Conservation (phyloP, 1,140 invertebrate species). For the Drosophila tani region DNA sequence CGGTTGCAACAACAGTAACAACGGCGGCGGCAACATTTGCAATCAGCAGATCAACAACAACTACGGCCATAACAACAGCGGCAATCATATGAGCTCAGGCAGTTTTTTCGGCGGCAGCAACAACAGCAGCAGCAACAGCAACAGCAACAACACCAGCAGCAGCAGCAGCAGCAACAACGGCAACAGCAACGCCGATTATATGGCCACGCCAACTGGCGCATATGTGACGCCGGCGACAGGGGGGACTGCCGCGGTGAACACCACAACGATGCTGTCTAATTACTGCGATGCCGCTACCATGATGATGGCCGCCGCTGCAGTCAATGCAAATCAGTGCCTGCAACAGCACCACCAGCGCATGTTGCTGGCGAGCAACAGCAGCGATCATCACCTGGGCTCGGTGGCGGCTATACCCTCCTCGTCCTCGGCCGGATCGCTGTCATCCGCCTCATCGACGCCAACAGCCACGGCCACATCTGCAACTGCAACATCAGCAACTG, state of each 20-base stretch:
- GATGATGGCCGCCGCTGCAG: constrained; percentile 84
- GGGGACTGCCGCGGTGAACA: constrained; percentile 60
- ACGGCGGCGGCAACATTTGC: constrained; percentile 64
- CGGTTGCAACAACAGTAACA: constrained; percentile 38
- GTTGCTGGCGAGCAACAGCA: constrained; percentile 57
- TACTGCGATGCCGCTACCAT: constrained; percentile 84
- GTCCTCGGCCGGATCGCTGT: constrained; percentile 66
- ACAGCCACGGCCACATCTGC: constrained; percentile 39
- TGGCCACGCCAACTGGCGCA: constrained; percentile 56
- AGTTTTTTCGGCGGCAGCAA: constrained; percentile 53
- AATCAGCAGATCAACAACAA: constrained; percentile 80
- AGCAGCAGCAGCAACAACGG: constrained; percentile 31
- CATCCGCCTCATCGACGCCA: constrained; percentile 76
- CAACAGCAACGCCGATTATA: constrained; percentile 54
- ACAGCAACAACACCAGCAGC: not conserved
- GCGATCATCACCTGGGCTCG: constrained; percentile 46
- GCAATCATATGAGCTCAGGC: constrained; percentile 61
- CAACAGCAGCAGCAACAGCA: constrained; percentile 48
- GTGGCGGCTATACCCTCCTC: constrained; percentile 46
- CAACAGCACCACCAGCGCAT: constrained; percentile 80
- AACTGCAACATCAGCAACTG: constrained; percentile 28
- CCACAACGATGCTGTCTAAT: constrained; percentile 83
- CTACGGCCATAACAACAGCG: constrained; percentile 50
- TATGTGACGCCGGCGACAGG: constrained; percentile 67
- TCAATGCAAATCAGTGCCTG: constrained; percentile 84